Evolutionary conservation across 2,888 invertebrate species (phyloP).

Genomic region (Eumerus sabulonum): DNA sequence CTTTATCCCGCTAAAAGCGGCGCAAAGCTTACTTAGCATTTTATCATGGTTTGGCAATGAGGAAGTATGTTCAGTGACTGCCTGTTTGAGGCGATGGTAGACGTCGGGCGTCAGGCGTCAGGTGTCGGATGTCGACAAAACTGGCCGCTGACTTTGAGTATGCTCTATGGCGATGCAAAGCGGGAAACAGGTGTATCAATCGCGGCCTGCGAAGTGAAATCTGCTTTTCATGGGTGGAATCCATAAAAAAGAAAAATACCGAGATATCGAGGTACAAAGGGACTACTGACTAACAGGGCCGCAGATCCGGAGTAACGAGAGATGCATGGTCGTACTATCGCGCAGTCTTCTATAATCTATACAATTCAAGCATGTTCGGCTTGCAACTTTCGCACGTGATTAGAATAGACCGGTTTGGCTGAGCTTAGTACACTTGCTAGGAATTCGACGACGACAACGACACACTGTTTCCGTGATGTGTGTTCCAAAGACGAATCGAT

Average conservation of each 20-base stretch:
- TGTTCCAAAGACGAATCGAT: not conserved
- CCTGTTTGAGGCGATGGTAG: slow-evolving; percentile 11
- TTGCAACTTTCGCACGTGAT: slow-evolving; percentile 25
- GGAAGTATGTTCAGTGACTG: slow-evolving; percentile 40
- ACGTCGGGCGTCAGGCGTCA: too few relatives aligned
- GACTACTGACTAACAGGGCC: not conserved
- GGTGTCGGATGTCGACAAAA: too few relatives aligned
- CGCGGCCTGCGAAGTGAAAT: not conserved
- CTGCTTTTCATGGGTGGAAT: not conserved
- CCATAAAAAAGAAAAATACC: too few relatives aligned
- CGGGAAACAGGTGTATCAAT: slow-evolving; percentile 9
- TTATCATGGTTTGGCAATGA: slow-evolving; percentile 51
- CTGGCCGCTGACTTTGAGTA: not conserved
- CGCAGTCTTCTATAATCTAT: slow-evolving; percentile 10
- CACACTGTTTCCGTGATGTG: slow-evolving; percentile 2
- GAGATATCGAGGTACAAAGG: slow-evolving; percentile 10
- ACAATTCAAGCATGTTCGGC: slow-evolving; percentile 8
- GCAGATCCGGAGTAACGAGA: not conserved
- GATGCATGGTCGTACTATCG: not conserved
- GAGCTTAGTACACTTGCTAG: slow-evolving; percentile 17
- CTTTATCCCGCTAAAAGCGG: slow-evolving; percentile 23
- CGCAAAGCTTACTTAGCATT: slow-evolving; percentile 39
- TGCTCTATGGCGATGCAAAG: not conserved
- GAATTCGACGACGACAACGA: not conserved
- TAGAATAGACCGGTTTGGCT: slow-evolving; percentile 33